Percentiles rank a stretch among this genome's conserved stretches.
Evolutionary conservation across 2,888 invertebrate genomes (phyloP).

Genomic region (Carcina quercana): DNA sequence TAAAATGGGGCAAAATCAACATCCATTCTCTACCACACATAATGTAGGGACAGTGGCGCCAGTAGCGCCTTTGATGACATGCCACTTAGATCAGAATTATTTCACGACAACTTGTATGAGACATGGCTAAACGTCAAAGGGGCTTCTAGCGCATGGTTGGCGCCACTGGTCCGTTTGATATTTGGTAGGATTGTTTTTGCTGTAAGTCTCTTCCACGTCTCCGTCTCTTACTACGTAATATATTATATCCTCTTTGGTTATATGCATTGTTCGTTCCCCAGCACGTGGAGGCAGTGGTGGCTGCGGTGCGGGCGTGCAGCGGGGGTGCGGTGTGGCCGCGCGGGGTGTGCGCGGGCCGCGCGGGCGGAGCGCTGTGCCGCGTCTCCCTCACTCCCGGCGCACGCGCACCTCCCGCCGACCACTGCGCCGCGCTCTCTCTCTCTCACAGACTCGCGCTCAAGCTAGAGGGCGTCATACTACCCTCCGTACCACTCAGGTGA

Average conservation of each 20-base stretch:
- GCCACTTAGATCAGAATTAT: background rate
- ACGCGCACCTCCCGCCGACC: constrained; percentile 79
- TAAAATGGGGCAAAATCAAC: no score
- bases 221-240: no score
- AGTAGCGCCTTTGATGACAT: background rate
- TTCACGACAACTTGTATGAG: no score
- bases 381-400: constrained; percentile 55
- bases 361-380: constrained; percentile 73
- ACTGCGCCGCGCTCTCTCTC: constrained; percentile 87
- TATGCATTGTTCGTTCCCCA: no score
- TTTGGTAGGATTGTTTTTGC: no score
- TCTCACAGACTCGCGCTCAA: constrained; percentile 92
- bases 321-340: constrained; percentile 88
- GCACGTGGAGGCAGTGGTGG: constrained; percentile 51
- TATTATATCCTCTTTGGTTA: no score
- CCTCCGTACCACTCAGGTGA: background rate
- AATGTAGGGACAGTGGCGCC: no score
- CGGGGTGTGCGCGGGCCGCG: constrained; percentile 82
- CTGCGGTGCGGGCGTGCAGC: constrained; percentile 64
- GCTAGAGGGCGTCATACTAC: constrained; percentile 91
- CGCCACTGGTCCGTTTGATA: no score
- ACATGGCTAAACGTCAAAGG: no score
- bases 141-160: no score
- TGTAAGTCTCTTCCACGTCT: no score
- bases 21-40: no score